Conservation (phyloP, 1,140 invertebrate genomes). For the Listronotus bonariensis region DNA sequence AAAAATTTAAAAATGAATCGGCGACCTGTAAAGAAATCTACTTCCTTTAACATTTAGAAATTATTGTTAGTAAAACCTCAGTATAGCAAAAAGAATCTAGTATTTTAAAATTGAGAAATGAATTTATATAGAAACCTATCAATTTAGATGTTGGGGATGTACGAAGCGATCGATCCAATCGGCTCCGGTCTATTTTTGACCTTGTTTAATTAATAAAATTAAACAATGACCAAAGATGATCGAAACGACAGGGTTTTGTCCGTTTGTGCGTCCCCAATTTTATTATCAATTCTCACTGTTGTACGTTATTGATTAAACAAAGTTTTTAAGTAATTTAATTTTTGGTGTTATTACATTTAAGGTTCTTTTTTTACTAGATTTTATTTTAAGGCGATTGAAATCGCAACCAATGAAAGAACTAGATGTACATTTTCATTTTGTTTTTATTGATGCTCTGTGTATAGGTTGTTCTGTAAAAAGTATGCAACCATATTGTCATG, state of each 20-base stretch:
- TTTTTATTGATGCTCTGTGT: background rate
- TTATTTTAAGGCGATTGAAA: constrained; percentile 18
- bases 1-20: too few species aligned
- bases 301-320: constrained; percentile 37
- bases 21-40: constrained; percentile 25
- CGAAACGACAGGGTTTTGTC: too few species aligned
- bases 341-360: constrained; percentile 45
- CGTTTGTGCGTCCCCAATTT: too few species aligned
- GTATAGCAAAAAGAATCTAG: constrained; percentile 20
- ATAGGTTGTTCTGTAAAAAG: constrained; percentile 7
- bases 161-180: too few species aligned
- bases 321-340: constrained; percentile 39
- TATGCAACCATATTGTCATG: background rate
- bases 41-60: constrained; percentile 24
- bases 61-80: constrained; percentile 13
- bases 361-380: constrained; percentile 35
- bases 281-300: constrained; percentile 38
- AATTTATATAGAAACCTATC: constrained; percentile 30
- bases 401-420: constrained; percentile 19
- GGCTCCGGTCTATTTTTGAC: too few species aligned
- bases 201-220: too few species aligned
- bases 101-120: constrained; percentile 35
- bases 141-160: constrained; percentile 11
- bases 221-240: too few species aligned
- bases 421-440: constrained; percentile 22